phyloP scores from a whole-genome alignment of 2,888 invertebrate species.

The Sphaeridia pumilis region DNA sequence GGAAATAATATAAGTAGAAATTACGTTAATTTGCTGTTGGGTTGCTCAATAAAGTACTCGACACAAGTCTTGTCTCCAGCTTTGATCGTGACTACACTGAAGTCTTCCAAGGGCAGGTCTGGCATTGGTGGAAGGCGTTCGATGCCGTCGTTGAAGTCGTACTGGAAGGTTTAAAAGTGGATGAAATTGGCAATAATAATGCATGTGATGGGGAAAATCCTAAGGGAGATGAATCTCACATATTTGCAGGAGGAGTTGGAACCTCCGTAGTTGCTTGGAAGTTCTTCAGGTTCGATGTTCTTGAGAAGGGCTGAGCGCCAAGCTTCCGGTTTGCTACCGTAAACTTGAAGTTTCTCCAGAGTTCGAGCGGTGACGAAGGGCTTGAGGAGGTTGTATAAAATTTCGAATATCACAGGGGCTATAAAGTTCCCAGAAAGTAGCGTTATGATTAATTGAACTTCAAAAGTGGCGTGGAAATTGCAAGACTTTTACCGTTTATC shows the following conservation, averaged over 20 bases:
- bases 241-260: constrained; percentile 2
- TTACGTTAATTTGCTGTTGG: constrained; percentile 4
- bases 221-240: neutral
- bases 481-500: constrained; percentile 1
- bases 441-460: neutral
- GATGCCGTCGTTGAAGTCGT: constrained; percentile 3
- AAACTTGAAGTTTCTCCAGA: constrained; percentile 17
- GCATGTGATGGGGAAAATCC: neutral
- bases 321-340: constrained; percentile 3
- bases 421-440: neutral
- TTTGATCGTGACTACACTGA: constrained; percentile 17
- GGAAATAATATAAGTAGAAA: neutral
- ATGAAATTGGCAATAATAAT: neutral
- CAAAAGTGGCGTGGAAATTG: neutral
- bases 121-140: neutral
- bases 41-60: constrained; percentile 13
- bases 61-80: constrained; percentile 20
- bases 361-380: constrained; percentile 20
- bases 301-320: constrained; percentile 16
- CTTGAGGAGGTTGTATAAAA: constrained; percentile 22
- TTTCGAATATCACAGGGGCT: constrained; percentile 22
- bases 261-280: constrained; percentile 23
- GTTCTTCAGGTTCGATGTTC: constrained; percentile 14
- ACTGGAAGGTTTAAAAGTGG: neutral
- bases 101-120: neutral